phyloP scores from a whole-genome alignment of 2,113 vertebrate species.

The Hippolais icterina region DNA sequence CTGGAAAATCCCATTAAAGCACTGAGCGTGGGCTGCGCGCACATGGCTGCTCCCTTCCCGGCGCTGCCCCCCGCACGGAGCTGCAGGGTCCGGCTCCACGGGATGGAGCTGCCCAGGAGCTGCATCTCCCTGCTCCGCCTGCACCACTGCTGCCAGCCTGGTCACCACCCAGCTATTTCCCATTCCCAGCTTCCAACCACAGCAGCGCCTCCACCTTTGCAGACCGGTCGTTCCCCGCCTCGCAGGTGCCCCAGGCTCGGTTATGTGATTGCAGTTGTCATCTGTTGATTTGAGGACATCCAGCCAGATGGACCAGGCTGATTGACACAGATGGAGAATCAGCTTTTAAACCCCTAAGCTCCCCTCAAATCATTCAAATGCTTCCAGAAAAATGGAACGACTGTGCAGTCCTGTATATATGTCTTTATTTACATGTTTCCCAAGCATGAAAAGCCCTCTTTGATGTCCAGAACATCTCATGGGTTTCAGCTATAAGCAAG shows the following conservation, averaged over 20 bases:
- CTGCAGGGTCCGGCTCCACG: rapidly evolving
- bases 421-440: not conserved
- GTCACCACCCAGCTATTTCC: not conserved
- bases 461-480: not conserved
- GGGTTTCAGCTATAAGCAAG: not conserved
- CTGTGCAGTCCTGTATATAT: rapidly evolving
- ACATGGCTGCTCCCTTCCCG: not conserved
- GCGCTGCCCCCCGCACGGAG: not conserved
- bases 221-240: not conserved
- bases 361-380: not conserved
- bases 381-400: not conserved
- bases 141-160: not conserved
- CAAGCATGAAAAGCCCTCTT: not conserved
- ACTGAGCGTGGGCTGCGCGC: rapidly evolving
- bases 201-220: not conserved
- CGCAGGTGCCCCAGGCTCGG: not conserved
- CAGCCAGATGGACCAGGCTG: not conserved
- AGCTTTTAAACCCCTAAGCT: not conserved
- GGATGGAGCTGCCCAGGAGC: not conserved
- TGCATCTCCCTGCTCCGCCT: not conserved
- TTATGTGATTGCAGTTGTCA: not conserved
- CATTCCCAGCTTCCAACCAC: not conserved
- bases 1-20: not conserved
- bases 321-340: not conserved
- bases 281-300: not conserved